Evolutionary conservation across 2,113 vertebrate species (phyloP), one percentile per base, ranked within the genome.

Genomic region (Chiloscyllium plagiosum): DNA sequence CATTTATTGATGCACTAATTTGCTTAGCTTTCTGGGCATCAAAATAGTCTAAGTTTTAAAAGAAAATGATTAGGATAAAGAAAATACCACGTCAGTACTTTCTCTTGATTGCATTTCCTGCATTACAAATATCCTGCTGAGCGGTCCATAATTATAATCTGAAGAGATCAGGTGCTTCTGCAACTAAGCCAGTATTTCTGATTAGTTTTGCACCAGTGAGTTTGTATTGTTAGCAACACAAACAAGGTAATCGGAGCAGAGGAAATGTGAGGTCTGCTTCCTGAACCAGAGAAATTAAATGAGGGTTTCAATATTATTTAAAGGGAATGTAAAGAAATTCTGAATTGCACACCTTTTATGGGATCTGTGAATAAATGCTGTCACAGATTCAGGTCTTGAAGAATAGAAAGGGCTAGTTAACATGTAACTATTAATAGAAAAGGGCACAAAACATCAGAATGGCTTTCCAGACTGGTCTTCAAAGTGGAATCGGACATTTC

Each of bases 101-200:
- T 42, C 89, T 66, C 65, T 66, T 93, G 61, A 93, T 93, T 93
- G 61, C 89, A 93, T 68, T 93, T 93, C 89, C 89, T 66, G 89
- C 61, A 66, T 93, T n/a, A 65, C 89, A 93, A 65, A 93, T 92
- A 93, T 66, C 61, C 89, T 66, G 61, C 89, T 17, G 61, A 20
- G 89, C n/a, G 22, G 89, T n/a, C 89, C 89, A 37, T 93, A 93
- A 93, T 93, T 93, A 66, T 93, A 93, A 93, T 93, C 89, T 93
- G n/a, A 93, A 93, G 89, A 66, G 61, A 93, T 93, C 89, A 93
- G 89, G 89, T 93, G 89, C 65, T 93, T 93, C 89, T 93, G 61
- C 89, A 66, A 66, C 89, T 66, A 66, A 93, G 20, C 89, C 89
- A 93, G 65, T 68, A 61, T n/a, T 93, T 66, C 89, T 93, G 61